A percentile compares a stretch with the other conserved stretches of the same genome.
Conservation (phyloP, 1,140 invertebrate species). For the Leptinotarsa undecemlineata region DNA sequence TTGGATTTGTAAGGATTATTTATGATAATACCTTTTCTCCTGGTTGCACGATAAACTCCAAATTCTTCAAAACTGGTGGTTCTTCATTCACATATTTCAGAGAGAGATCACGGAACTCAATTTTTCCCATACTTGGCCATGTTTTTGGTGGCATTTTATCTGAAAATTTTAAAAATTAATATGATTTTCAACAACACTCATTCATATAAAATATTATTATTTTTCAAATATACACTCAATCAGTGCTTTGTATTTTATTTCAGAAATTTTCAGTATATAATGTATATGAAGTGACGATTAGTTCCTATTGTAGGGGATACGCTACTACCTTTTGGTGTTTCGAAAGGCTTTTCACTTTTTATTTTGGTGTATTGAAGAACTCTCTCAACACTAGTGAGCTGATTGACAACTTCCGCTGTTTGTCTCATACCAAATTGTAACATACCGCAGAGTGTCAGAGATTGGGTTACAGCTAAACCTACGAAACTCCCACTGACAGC, state of each 20-base stretch:
- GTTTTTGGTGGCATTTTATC: constrained; percentile 31
- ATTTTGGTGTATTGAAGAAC: constrained; percentile 75
- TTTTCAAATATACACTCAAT: too few species aligned
- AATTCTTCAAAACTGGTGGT: constrained; percentile 70
- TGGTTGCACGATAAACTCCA: constrained; percentile 64
- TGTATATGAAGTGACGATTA: not conserved
- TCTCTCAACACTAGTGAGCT: constrained; percentile 84
- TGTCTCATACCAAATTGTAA: constrained; percentile 85
- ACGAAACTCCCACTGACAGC: constrained; percentile 63
- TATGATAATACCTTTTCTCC: constrained; percentile 73
- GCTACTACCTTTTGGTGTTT: constrained; percentile 55
- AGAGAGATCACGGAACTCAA: constrained; percentile 68
- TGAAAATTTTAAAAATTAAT: constrained; percentile 5
- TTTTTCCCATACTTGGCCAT: constrained; percentile 50
- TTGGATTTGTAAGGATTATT: not conserved
- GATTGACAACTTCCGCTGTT: constrained; percentile 78
- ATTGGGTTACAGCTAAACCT: constrained; percentile 80
- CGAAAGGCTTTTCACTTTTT: constrained; percentile 60
- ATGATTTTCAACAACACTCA: too few species aligned
- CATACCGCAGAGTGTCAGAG: constrained; percentile 82
- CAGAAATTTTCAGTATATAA: not conserved
- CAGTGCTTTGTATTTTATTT: too few species aligned
- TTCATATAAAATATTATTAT: too few species aligned
- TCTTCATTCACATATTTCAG: constrained; percentile 68
- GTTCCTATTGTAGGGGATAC: not conserved